Conservation (phyloP, 2,888 invertebrate species). For the Epistrophe eligans region DNA sequence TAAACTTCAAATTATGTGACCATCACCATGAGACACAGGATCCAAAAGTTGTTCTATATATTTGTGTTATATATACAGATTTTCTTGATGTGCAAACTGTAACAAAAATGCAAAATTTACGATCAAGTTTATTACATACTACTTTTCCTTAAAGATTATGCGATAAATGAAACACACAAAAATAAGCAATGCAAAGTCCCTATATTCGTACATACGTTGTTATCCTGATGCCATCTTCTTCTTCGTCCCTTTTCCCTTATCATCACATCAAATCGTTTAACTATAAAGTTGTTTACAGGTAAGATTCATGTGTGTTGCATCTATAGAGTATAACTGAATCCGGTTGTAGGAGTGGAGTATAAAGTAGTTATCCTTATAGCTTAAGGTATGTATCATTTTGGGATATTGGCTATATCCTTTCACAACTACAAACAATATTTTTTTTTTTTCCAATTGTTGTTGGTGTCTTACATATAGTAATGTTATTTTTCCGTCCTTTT, state of each 20-base stretch:
- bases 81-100: constrained; percentile 59
- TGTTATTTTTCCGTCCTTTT: constrained; percentile 2
- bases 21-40: constrained; percentile 1
- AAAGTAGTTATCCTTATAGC: background rate
- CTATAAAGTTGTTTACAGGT: constrained; percentile 63
- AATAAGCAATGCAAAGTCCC: constrained; percentile 10
- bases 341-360: background rate
- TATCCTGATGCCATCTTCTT: background rate
- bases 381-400: background rate
- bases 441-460: constrained; percentile 32
- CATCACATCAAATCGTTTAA: constrained; percentile 54
- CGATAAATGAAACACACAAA: constrained; percentile 41
- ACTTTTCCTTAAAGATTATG: constrained; percentile 58
- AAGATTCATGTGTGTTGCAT: constrained; percentile 44
- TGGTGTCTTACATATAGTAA: background rate
- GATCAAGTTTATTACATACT: constrained; percentile 59
- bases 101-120: constrained; percentile 68
- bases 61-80: too few relatives aligned
- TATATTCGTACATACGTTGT: background rate
- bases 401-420: constrained; percentile 51
- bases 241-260: background rate
- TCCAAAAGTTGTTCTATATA: background rate
- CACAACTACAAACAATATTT: too few relatives aligned
- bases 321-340: background rate
- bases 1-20: background rate